Conservation (phyloP, 1,140 invertebrate genomes). For the Temnothorax longispinosus region DNA sequence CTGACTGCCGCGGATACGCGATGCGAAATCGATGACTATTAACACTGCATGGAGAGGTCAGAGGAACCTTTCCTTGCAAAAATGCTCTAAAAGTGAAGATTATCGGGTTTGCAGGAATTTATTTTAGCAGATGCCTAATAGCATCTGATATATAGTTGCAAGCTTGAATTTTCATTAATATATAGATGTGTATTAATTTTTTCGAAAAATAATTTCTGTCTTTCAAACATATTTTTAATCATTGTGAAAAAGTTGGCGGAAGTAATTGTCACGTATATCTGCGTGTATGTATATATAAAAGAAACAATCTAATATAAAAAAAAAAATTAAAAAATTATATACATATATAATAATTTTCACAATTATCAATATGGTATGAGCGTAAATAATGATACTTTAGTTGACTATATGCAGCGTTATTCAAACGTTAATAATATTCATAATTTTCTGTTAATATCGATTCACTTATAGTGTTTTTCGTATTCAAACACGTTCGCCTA, state of each 20-base stretch:
- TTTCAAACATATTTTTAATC: too few species aligned
- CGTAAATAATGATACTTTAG: not conserved
- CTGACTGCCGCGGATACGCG: conserved; percentile 41
- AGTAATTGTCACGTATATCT: not conserved
- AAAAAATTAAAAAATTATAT: too few species aligned
- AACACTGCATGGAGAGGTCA: not conserved
- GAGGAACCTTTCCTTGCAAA: conserved; percentile 1
- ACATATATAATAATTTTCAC: not conserved
- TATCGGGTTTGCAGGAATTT: conserved; percentile 10
- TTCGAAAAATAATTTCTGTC: not conserved
- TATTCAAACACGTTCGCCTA: conserved; percentile 3
- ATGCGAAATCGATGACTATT: conserved; percentile 56
- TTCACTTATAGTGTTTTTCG: not conserved
- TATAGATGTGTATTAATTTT: not conserved
- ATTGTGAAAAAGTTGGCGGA: not conserved
- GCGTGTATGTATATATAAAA: not conserved
- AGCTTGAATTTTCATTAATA: conserved; percentile 16
- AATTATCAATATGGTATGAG: not conserved
- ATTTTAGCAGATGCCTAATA: not conserved
- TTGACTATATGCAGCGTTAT: not conserved
- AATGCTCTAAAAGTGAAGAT: conserved; percentile 9
- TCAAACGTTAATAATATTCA: not conserved
- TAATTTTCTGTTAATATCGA: not conserved
- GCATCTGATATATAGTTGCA: not conserved
- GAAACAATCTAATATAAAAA: too few species aligned